Evolutionary conservation across 2,113 vertebrate genomes (phyloP), one percentile per base, ranked within the genome.

Genomic region (Mormyrus iriodes): DNA sequence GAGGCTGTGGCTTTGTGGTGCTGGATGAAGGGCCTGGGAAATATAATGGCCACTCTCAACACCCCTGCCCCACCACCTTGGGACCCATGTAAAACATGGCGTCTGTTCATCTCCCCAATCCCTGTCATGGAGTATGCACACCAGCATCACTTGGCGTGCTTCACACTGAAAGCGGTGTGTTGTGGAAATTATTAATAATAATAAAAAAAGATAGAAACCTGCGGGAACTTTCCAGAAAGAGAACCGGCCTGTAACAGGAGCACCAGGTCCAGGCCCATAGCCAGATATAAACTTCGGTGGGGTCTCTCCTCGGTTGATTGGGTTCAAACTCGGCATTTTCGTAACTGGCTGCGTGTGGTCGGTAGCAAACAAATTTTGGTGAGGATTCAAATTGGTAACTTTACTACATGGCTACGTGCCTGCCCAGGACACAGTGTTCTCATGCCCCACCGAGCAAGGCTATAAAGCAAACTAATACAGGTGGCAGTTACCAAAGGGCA

Each of bases 111-210:
- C 39, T 3, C 76, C 21, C 31, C 52, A 44, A 44, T 85, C 76
- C 55, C 39, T 27, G 53, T 89, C 88, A 27, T 35, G 52, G 76
- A 15, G 79, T 21, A 51, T 12, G 13, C 48, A 21, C 19, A 55
- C 21, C 52, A 6, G 53, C 39, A 42, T 24, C 39, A 35, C 51
- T 55, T 52, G 48, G 48, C 31, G 55, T 19, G 69, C 73, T 88
- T 35, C 46, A 27, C 24, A 39, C 35, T 31, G 51, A 48, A 55
- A 55, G 42, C 76, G 58, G 24, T 39, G 73, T 24, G 51, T 21
- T 58, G 51, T 31, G 76, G 73, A 58, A 19, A 69, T 89, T 53
- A 89, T 89, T 89, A 83, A 69, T 69, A n/a, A n/a, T 79, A 79
- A 79, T 35, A 52, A 58, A 48, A 15, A 83, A 48, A 7, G 61